Evolutionary conservation across 1,140 invertebrate species (phyloP), one percentile per base, ranked within the genome.

Genomic region (Phymorhynchus buccinoides): DNA sequence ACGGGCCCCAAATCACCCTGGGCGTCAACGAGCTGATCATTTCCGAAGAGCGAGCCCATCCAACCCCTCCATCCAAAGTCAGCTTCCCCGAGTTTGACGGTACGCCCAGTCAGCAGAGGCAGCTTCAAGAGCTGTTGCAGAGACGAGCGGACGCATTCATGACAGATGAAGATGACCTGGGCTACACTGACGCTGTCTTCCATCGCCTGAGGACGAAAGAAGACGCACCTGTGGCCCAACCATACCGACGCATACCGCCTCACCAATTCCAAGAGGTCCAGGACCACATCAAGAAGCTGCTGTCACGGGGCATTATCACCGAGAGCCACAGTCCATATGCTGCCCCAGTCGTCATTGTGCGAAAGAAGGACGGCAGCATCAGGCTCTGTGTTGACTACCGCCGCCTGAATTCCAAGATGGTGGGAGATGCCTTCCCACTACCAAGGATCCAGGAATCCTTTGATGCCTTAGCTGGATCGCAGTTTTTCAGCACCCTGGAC

Each of bases 361-460:
- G 79, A n/a, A 89, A 89, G 80, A 90, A 89, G 71, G 84, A 86
- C 52, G 66, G 84, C 3, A 62, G 35, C 78, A 1, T n/a, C n/a
- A n/a, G n/a, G n/a, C n/a, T n/a, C n/a, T n/a, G n/a, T n/a, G n/a
- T n/a, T n/a, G n/a, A n/a, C n/a, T n/a, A n/a, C n/a, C n/a, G n/a
- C n/a, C n/a, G n/a, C n/a, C n/a, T n/a, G n/a, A n/a, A n/a, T n/a
- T n/a, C n/a, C n/a, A n/a, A n/a, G n/a, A n/a, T n/a, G n/a, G n/a
- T n/a, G n/a, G n/a, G n/a, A n/a, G n/a, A n/a, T n/a, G n/a, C n/a
- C n/a, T n/a, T n/a, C n/a, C n/a, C n/a, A n/a, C n/a, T n/a, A n/a
- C n/a, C n/a, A n/a, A n/a, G n/a, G n/a, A n/a, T n/a, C n/a, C n/a
- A n/a, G n/a, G n/a, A n/a, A n/a, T n/a, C n/a, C n/a, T n/a, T n/a